Evolutionary conservation across 2,888 invertebrate species (phyloP).

Genomic region (Psococerastis gibbosa): DNA sequence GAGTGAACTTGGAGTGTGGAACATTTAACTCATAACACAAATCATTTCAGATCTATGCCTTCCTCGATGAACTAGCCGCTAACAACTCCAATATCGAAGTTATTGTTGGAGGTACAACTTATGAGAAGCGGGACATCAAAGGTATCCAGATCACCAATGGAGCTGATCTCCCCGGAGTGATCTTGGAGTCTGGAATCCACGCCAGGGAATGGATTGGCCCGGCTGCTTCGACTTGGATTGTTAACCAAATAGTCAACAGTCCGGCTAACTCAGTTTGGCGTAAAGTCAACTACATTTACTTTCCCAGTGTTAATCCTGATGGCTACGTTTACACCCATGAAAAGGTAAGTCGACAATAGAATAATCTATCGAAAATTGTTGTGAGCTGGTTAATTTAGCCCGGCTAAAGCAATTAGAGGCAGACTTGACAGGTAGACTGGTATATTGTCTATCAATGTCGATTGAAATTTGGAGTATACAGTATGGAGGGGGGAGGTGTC

Average conservation of each 20-base stretch:
- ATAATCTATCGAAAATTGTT: neutral
- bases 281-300: conserved; percentile 20
- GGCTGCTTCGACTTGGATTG: conserved; percentile 23
- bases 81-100: conserved; percentile 1
- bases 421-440: too few species aligned
- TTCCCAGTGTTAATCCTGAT: conserved; percentile 27
- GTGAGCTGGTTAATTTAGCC: too few species aligned
- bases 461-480: too few species aligned
- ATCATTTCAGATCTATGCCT: conserved; percentile 2
- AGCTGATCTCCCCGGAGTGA: conserved; percentile 11
- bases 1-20: conserved; percentile 13
- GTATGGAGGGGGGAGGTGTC: too few species aligned
- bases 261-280: conserved; percentile 6
- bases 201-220: conserved; percentile 31
- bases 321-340: conserved; percentile 24
- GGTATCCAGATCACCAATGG: conserved; percentile 13
- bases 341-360: neutral
- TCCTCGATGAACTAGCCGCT: neutral
- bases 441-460: too few species aligned
- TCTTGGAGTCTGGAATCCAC: conserved; percentile 19
- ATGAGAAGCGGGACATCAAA: conserved; percentile 18
- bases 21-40: too few species aligned
- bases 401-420: neutral
- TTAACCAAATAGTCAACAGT: conserved; percentile 20
- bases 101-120: conserved; percentile 19